Conservation (phyloP, 2,888 invertebrate species). For the Calameuta filiformis region DNA sequence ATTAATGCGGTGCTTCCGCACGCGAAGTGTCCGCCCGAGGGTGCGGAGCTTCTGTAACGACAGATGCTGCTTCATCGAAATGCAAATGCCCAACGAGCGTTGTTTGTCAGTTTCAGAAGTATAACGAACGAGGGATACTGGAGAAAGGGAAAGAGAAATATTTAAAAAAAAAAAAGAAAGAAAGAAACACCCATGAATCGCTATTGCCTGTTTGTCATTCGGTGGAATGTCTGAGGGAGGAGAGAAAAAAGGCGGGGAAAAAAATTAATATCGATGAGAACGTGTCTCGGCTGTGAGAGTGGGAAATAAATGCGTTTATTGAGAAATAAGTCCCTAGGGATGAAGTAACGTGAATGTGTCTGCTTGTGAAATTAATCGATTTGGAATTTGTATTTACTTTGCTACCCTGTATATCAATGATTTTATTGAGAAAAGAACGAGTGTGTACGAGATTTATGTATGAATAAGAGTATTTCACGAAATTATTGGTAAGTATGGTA, state of each 20-base stretch:
- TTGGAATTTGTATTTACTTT: neutral
- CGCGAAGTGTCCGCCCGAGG: neutral
- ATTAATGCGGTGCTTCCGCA: neutral
- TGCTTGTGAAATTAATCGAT: neutral
- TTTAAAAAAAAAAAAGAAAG: neutral
- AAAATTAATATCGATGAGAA: neutral
- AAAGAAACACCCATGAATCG: neutral
- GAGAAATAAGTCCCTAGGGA: neutral
- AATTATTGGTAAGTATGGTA: too few relatives aligned
- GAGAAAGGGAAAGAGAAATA: neutral
- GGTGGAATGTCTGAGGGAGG: neutral
- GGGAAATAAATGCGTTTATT: constrained; percentile 13
- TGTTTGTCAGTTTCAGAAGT: neutral
- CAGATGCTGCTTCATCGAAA: neutral
- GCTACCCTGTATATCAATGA: neutral
- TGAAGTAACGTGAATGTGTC: too few relatives aligned
- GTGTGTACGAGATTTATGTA: neutral
- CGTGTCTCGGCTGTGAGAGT: neutral
- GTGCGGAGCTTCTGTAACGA: neutral
- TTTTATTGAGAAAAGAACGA: neutral
- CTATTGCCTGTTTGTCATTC: neutral
- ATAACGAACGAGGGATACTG: neutral
- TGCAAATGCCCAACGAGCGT: neutral
- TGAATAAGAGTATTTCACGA: too few relatives aligned
- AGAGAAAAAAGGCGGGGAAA: neutral